Percentiles rank a stretch among this genome's conserved stretches.
These are phyloP conservation scores for Porites australiensis DNA, from an alignment of 64 coral and sea anemone genomes.

Conservation along the genomic window DNA sequence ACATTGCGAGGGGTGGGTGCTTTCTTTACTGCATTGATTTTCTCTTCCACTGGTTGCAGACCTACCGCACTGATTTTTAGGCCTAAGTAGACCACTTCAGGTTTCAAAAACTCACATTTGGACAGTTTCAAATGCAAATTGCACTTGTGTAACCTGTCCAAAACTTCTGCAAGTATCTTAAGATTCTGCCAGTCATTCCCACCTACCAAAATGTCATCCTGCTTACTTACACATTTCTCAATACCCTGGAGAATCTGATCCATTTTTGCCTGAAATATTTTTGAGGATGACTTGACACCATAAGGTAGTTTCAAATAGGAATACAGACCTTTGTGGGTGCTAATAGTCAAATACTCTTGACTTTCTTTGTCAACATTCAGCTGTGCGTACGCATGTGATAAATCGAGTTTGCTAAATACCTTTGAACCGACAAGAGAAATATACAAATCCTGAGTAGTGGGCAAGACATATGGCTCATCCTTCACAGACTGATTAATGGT, in stretches of 20 bases:
- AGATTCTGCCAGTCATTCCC: too few relatives aligned
- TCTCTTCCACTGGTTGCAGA: slow-evolving; percentile 42
- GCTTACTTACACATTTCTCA: too few relatives aligned
- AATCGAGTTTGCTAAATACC: too few relatives aligned
- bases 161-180: background rate
- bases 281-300: background rate
- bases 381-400: too few relatives aligned
- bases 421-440: too few relatives aligned
- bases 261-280: background rate
- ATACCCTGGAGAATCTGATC: too few relatives aligned
- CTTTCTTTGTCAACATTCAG: background rate
- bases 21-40: slow-evolving; percentile 4
- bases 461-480: too few relatives aligned
- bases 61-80: slow-evolving; percentile 36
- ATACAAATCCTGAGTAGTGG: too few relatives aligned
- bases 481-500: too few relatives aligned
- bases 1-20: background rate
- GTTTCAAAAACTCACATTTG: slow-evolving; percentile 69
- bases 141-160: slow-evolving; percentile 12
- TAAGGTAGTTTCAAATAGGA: too few relatives aligned
- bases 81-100: slow-evolving; percentile 54
- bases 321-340: slow-evolving; percentile 11
- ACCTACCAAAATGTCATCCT: too few relatives aligned
- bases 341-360: slow-evolving; percentile 53
- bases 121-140: slow-evolving; percentile 54